These are phyloP conservation scores for Vidua macroura DNA, from an alignment of 2,113 vertebrate genomes.

Conservation along the genomic window DNA sequence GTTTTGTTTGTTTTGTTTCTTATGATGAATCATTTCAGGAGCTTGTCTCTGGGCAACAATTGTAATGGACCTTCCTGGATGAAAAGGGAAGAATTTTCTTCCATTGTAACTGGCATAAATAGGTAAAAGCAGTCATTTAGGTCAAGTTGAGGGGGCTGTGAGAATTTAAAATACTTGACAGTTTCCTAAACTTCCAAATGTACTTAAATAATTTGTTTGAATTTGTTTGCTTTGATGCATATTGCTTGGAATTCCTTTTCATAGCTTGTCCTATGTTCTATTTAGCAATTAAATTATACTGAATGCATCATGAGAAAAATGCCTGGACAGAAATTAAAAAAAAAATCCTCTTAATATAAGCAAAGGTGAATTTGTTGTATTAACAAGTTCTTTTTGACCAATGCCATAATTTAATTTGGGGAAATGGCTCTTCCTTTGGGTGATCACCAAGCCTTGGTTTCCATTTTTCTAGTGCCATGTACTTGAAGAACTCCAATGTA, in stretches of 20 bases:
- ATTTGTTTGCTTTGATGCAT: not conserved
- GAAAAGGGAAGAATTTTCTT: not conserved
- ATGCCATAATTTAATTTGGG: not conserved
- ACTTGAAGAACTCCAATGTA: not conserved
- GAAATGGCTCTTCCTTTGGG: not conserved
- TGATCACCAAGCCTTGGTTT: not conserved
- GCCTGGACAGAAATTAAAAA: not conserved
- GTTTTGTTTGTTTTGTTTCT: not conserved
- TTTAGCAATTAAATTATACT: not conserved
- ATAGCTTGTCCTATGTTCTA: not conserved
- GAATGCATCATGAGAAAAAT: not conserved
- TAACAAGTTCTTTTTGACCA: not conserved
- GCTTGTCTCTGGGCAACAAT: not conserved
- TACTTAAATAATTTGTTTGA: not conserved
- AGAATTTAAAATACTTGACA: not conserved
- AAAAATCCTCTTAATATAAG: not conserved
- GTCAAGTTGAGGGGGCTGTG: not conserved
- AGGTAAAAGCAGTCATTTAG: not conserved
- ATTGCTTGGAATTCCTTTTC: not conserved
- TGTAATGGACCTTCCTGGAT: not conserved
- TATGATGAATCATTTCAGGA: not conserved
- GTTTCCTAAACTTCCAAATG: not conserved
- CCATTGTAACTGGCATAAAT: not conserved
- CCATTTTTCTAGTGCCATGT: fast-evolving
- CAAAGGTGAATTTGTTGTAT: not conserved